Base-by-base conservation (phyloP, 2,888 invertebrate genomes). In the Cyclophora albipunctata region DNA sequence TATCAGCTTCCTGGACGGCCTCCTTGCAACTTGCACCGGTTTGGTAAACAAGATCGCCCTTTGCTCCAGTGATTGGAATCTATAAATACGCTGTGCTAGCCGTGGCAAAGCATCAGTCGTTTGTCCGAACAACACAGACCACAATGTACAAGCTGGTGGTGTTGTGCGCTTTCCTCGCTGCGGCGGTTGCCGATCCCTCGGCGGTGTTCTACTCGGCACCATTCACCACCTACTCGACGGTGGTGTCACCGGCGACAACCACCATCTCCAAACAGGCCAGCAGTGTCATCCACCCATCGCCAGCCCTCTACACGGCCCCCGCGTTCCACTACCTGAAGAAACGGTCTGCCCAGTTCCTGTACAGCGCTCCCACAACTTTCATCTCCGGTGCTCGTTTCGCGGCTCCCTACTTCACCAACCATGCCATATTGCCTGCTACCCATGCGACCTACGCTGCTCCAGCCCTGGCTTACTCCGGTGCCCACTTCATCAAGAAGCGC, bases 161-260 rank as follows among this genome's bases (percentile, higher is more conserved):
- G 74, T 89, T 92, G 89, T 91, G 84, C 73, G 90, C 90, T 79
- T 78, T 91, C 67, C 69, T 91, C 67, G 91, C 91, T 64, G 80
- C 87, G 63, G 91, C 80, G 61, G 72, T 81, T 50, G 91, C 91
- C 59, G 74, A 81, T 58, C 84, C 83, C 5, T 62, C 71, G 34
- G 48, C 58, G 40, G 45, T 59, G 44, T 45, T 61, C 5, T 63
- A 58, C 46, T 55, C 66, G 35, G 57, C 72, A 7, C 75, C 73
- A 3, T 57, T 75, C 49, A 49, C 69, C 4, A 58, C 55, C 49
- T 75, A 78, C 50, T 69, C 76, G 5, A 53, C 73, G 45, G 45
- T 81, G 42, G 56, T 77, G 4, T 84, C 84, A 45, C 78, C 20
- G 20, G 20, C 72, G 40, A 67, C 73, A 6, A 80, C 84, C 5